Percentiles rank a stretch among this genome's conserved stretches.
phyloP scores from a whole-genome alignment of 2,888 invertebrate species.

The Dugesia japonica region DNA sequence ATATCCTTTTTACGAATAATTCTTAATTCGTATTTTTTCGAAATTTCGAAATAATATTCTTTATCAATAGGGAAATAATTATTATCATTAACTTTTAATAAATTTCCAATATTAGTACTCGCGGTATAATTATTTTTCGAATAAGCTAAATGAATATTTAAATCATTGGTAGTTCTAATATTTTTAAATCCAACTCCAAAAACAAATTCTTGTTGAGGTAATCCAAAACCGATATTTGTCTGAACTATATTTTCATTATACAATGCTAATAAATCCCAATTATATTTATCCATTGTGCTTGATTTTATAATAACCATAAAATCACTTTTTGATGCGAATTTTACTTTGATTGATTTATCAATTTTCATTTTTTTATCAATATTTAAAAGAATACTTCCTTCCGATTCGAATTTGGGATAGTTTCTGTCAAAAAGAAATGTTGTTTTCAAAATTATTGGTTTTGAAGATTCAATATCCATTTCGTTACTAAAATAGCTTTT shows the following conservation, averaged over 20 bases:
- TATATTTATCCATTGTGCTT: not conserved
- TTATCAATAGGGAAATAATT: not conserved
- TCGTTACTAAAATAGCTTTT: not conserved
- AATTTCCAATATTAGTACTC: not conserved
- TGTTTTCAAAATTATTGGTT: not conserved
- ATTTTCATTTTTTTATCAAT: not conserved
- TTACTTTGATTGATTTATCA: not conserved
- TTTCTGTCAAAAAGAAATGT: not conserved
- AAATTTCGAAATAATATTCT: not conserved
- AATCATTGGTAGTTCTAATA: not conserved
- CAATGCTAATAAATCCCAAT: not conserved
- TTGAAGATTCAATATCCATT: not conserved
- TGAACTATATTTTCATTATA: not conserved
- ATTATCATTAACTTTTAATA: not conserved
- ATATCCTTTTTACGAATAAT: not conserved
- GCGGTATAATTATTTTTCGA: not conserved
- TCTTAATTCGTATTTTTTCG: not conserved
- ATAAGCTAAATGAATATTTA: not conserved
- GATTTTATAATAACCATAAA: not conserved
- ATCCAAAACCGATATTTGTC: not conserved
- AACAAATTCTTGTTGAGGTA: not conserved
- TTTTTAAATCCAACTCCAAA: not conserved
- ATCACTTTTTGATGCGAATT: not conserved
- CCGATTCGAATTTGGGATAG: not conserved
- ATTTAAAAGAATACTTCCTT: not conserved